phyloP scores from a whole-genome alignment of 2,113 vertebrate genomes.

The Oryzias javanicus region DNA sequence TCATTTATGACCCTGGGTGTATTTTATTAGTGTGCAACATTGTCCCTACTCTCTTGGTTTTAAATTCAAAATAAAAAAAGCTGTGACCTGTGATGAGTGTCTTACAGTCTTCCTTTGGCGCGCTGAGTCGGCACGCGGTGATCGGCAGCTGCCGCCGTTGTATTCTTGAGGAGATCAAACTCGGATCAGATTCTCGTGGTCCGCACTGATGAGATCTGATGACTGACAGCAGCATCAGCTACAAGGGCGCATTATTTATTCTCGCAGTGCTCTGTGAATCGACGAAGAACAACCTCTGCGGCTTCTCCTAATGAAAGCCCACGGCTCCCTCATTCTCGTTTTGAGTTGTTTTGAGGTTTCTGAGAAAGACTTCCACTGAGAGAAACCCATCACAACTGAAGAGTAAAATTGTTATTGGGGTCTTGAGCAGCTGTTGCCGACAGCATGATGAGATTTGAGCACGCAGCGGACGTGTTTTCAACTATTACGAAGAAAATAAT shows the following conservation, averaged over 20 bases:
- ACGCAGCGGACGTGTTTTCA: no score
- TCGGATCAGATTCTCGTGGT: constrained; percentile 10
- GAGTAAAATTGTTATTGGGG: no score
- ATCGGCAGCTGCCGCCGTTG: constrained; percentile 6
- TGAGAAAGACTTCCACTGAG: no score
- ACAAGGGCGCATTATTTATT: constrained; percentile 22
- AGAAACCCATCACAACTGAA: no score
- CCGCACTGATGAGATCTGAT: constrained; percentile 15
- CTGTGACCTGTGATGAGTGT: constrained; percentile 64
- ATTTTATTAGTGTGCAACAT: constrained; percentile 71
- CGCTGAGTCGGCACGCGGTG: not conserved
- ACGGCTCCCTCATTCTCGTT: no score
- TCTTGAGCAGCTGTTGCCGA: no score
- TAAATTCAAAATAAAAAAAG: constrained; percentile 71
- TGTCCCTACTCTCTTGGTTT: constrained; percentile 59
- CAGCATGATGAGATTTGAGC: no score
- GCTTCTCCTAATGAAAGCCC: constrained; percentile 31
- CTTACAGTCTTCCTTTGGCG: constrained; percentile 26
- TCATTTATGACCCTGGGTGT: constrained; percentile 30
- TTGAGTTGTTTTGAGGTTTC: no score
- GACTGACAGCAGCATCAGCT: constrained; percentile 24
- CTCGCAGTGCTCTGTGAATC: constrained; percentile 19
- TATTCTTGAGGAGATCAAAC: not conserved
- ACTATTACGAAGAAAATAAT: no score
- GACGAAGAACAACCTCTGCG: constrained; percentile 27